Percentiles rank a stretch among this genome's conserved stretches.
Conservation (phyloP, 1,140 invertebrate genomes). For the Drosophila melanogaster region Release_6_plus_ISO1_MT NT_037436.4:15051001-15051500, state of each 20-base stretch:
- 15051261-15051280: constrained; percentile 2
- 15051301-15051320: neutral
- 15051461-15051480: neutral
- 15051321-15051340: constrained; percentile 5
- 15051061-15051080: constrained; percentile 8
- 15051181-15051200: neutral
- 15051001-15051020: neutral
- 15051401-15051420: too few relatives aligned
- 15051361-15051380: neutral
- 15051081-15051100: neutral
- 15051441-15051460: neutral
- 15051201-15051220: constrained; percentile 9
- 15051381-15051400: neutral
- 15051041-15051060: constrained; percentile 5
- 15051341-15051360: too few relatives aligned
- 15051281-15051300: too few relatives aligned
- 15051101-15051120: too few relatives aligned
- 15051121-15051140: neutral
- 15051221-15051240: neutral
- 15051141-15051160: neutral
- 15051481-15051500: neutral
- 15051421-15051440: neutral
- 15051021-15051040: neutral
- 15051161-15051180: constrained; percentile 4
- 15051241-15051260: neutral